Conservation (phyloP, 2,888 invertebrate genomes). For the Clistopyga incitator region DNA sequence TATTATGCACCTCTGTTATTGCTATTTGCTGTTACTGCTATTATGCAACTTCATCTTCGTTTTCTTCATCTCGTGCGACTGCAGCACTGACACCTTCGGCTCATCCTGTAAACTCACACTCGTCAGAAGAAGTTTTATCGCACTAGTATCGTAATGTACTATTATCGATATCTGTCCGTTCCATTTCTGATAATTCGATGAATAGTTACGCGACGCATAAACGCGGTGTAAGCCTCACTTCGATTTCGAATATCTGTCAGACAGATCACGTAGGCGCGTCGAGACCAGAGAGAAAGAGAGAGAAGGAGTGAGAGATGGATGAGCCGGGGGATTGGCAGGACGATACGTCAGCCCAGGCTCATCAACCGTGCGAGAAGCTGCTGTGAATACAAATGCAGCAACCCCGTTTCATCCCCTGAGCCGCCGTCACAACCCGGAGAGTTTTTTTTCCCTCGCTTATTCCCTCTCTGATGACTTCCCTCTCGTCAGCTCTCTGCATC, state of each 20-base stretch:
- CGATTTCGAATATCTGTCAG: constrained; percentile 65
- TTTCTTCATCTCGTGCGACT: too few species aligned
- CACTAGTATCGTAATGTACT: too few species aligned
- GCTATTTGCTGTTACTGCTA: too few species aligned
- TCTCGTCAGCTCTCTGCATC: constrained; percentile 37
- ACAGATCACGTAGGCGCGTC: constrained; percentile 69
- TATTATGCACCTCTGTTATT: too few species aligned
- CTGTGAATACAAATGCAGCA: constrained; percentile 78
- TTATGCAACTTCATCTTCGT: too few species aligned
- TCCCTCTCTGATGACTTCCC: constrained; percentile 57
- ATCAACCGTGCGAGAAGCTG: constrained; percentile 76
- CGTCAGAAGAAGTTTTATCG: too few species aligned
- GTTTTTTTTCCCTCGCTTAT: constrained; percentile 27
- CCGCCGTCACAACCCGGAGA: constrained; percentile 49
- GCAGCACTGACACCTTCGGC: too few species aligned
- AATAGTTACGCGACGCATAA: constrained; percentile 8
- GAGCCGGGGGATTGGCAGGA: constrained; percentile 63
- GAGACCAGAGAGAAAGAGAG: constrained; percentile 44
- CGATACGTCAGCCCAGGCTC: constrained; percentile 76
- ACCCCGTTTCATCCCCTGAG: constrained; percentile 57
- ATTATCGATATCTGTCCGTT: background rate
- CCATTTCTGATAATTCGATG: constrained; percentile 34
- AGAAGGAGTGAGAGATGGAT: constrained; percentile 31
- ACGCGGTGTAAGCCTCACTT: constrained; percentile 31
- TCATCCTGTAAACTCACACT: too few species aligned